Evolutionary conservation across 2,888 invertebrate genomes (phyloP), one percentile per base, ranked within the genome.

Genomic region (Pediacus dermestoides): DNA sequence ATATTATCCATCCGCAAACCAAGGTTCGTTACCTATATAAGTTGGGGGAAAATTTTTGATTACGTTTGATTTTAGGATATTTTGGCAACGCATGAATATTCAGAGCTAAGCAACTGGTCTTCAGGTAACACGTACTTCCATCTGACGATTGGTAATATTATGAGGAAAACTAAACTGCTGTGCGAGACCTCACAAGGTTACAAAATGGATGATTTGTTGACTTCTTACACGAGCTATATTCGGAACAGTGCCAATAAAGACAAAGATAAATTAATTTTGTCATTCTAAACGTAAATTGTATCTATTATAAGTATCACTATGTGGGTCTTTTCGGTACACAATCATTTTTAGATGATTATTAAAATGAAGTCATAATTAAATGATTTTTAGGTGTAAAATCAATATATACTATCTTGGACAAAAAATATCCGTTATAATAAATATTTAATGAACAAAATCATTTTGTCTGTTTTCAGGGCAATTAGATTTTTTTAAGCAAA

Each of bases 101-200:
- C 85, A 1, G 86, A 90, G 58, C 76, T 96, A 44, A 89, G 88
- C 33, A 93, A 93, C 66, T 96, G 95, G 94, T 92, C 91, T 26
- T 91, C 91, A 4, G 94, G 94, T 7, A 93, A 92, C 66, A 93
- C 90, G 0, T 95, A 88, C 65, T 95, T 95, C 75, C 89, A 91
- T 61, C 83, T 93, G 76, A 91, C 93, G 0, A 88, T 95, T 60
- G 94, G 94, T n/a, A 94, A 91, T 64, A 81, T 95, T 65, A 83
- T 95, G 55, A 80, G 88, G 28, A 92, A 92, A 37, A 87, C 86
- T 15, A 93, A 93, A 67, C 72, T 85, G 39, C 75, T 95, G 1
- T 93, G 91, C 65, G 92, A 93, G 73, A 95, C 94, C 2, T 82
- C 86, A 0, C 75, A 92, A 58, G 95, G 94, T 21, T 94, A 95